These are phyloP conservation scores for Pammene fasciana DNA, from an alignment of 2,888 invertebrate species.

Conservation along the genomic window DNA sequence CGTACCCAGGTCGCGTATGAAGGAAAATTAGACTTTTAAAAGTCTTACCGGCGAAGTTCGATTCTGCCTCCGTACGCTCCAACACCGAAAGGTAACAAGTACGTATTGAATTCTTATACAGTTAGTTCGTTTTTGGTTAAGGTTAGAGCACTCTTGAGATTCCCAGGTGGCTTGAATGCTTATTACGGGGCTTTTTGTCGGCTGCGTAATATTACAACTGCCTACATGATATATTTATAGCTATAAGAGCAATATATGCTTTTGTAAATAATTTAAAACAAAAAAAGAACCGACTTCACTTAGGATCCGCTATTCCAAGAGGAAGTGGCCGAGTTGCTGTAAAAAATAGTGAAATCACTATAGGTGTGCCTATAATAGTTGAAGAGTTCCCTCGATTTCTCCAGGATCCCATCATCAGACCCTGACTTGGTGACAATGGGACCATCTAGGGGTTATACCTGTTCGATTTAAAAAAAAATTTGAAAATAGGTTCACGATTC, in stretches of 20 bases:
- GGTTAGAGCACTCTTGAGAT: not conserved
- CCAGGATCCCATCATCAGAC: too few relatives aligned
- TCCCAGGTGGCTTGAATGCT: slow-evolving; percentile 32
- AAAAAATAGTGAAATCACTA: too few relatives aligned
- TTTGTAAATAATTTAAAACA: too few relatives aligned
- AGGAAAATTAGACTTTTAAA: slow-evolving; percentile 47
- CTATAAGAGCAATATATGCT: not conserved
- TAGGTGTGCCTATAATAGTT: too few relatives aligned
- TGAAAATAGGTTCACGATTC: too few relatives aligned
- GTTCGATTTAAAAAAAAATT: too few relatives aligned
- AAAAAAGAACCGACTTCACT: too few relatives aligned
- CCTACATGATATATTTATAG: not conserved
- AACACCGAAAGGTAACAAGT: slow-evolving; percentile 15
- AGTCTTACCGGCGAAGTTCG: slow-evolving; percentile 44
- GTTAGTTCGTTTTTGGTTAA: not conserved
- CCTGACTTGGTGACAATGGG: too few relatives aligned
- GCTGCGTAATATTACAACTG: slow-evolving; percentile 2
- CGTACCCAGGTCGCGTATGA: slow-evolving; percentile 46
- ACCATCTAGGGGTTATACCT: too few relatives aligned
- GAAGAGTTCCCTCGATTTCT: too few relatives aligned
- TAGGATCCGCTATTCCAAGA: too few relatives aligned
- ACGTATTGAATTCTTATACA: not conserved
- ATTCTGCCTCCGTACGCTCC: slow-evolving; percentile 42
- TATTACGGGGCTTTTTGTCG: slow-evolving; percentile 23
- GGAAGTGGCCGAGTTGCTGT: too few relatives aligned